Base-by-base conservation (phyloP, 2,797 vertebrate genomes). In the Sebastes oblongus region DNA sequence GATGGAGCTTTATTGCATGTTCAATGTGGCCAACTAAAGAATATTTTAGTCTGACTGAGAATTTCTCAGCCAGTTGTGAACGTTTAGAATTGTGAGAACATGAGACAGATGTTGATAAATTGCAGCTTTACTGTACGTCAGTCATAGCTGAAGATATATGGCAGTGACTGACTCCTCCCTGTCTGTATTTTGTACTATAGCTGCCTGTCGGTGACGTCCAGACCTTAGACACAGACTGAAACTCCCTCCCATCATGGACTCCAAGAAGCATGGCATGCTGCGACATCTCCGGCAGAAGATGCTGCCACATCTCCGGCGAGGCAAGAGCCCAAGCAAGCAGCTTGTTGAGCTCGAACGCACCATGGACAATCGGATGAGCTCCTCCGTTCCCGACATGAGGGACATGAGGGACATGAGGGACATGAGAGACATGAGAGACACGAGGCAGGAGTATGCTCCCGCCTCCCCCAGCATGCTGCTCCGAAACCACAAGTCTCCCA, bases 231-330 rank as follows among this genome's bases (percentile, higher is more conserved):
- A 18, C 27, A 58, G 58, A 66, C 72, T 62, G 10, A 72, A 54
- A 22, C 72, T 25, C 22, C 24, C 12, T 42, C 6, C 24, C 65
- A 78, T 69, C 81, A 95, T 95, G 94, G 93, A 94, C 20, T 65
- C 85, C 62, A 94, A 94, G 85, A 96, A 94, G 87, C 74, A 90
- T 1, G 64, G 91, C 3, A 5, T 94, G 77, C 86, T 95, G 55
- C 84, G 46, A 16, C 82, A 90, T 60, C 85, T 96, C 58, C 93
- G 93, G 2, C 91, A 89, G 12, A 94, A 85, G 86, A 76, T 95
- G 71, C 65, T 95, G 14, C 87, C 92, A 9, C 85, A 75, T 27
- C 27, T 94, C 1, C 85, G 89, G n/a, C 75, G 88, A n/a, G 58
- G 39, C 52, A 94, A 91, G 74, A 65, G 58, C 69, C 3, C 56